A percentile compares a stretch with the other conserved stretches of the same genome.
These are phyloP conservation scores for Hydrochoerus hydrochaeris DNA, from an alignment of 2,113 vertebrate genomes.

Conservation along the genomic window DNA sequence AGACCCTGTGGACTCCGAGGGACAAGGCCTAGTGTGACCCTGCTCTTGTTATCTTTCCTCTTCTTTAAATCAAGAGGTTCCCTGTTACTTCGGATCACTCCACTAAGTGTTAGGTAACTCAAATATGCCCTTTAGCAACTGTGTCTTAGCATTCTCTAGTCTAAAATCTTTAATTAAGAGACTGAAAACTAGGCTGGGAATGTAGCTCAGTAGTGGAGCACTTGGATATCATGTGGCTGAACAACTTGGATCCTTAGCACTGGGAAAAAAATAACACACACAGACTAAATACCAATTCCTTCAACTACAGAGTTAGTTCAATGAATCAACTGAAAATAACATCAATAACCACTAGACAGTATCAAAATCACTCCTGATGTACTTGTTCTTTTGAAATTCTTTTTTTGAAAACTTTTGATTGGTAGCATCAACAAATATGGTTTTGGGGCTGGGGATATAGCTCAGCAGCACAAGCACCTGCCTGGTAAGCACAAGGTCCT, in stretches of 20 bases:
- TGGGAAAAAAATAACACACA: neutral
- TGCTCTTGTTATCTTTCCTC: neutral
- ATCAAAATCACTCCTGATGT: neutral
- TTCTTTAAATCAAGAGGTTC: neutral
- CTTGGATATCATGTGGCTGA: neutral
- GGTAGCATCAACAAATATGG: neutral
- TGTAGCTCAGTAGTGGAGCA: neutral
- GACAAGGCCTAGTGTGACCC: neutral
- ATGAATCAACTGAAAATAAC: slow-evolving; percentile 31
- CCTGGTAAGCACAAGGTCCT: neutral
- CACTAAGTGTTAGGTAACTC: neutral
- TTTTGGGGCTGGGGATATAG: neutral
- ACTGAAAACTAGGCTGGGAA: too few relatives aligned
- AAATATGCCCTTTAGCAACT: neutral
- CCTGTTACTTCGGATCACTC: neutral
- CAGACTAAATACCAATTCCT: neutral
- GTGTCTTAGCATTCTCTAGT: neutral
- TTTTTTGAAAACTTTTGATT: neutral
- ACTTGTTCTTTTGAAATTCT: neutral
- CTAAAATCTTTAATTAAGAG: neutral
- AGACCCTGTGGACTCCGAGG: neutral
- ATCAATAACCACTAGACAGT: neutral
- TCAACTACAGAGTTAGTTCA: slow-evolving; percentile 11
- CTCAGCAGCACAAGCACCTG: neutral
- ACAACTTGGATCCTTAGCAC: neutral